Percentiles rank a stretch among this genome's conserved stretches.
These are phyloP conservation scores for Tamias sibiricus DNA, from an alignment of 2,113 vertebrate genomes.

Conservation along the genomic window DNA sequence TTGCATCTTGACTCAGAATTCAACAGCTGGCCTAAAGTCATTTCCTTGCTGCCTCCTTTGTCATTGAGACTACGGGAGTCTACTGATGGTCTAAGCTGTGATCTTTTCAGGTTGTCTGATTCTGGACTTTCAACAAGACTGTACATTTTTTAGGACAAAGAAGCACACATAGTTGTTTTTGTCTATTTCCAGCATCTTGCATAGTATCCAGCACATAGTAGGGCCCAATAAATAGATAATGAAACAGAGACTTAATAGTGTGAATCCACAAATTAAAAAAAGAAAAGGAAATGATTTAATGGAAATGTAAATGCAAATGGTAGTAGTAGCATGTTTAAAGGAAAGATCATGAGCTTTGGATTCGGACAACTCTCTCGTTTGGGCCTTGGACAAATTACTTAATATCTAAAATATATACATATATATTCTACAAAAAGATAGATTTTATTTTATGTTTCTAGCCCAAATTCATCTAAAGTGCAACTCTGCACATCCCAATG, in stretches of 20 bases:
- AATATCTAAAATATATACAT: constrained; percentile 7
- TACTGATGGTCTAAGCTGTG: not conserved
- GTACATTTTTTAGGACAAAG: not conserved
- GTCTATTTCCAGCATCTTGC: not conserved
- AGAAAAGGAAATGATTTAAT: not conserved
- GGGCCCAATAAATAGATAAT: not conserved
- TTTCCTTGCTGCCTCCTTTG: not conserved
- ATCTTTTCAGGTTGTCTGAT: not conserved
- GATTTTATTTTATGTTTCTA: not conserved
- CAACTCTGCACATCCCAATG: not conserved
- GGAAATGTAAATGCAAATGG: not conserved
- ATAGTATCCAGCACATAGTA: not conserved
- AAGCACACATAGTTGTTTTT: not conserved
- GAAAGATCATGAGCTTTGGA: not conserved
- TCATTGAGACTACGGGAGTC: not conserved
- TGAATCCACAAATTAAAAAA: not conserved
- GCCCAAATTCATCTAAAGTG: not conserved
- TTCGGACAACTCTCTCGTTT: not conserved
- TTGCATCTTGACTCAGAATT: constrained; percentile 47
- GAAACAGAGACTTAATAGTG: not conserved
- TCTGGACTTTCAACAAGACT: not conserved
- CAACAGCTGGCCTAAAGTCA: not conserved
- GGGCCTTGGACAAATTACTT: not conserved
- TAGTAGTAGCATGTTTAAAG: not conserved
- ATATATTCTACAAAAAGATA: not conserved